Base-by-base conservation (phyloP, 1,140 invertebrate species). In the Tetragnatha versicolor region DNA sequence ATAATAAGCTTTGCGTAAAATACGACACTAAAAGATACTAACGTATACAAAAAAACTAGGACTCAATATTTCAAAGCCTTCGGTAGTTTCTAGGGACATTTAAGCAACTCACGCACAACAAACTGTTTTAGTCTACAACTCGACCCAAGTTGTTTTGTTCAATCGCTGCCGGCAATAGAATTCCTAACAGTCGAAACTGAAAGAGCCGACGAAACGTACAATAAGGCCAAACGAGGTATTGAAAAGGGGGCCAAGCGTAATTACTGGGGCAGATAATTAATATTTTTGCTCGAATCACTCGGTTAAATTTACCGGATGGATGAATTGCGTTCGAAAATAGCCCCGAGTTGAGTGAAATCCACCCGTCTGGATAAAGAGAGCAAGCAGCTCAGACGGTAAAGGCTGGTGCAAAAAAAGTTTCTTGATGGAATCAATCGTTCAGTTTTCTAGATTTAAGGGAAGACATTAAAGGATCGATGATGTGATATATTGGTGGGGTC, bases 191-290 rank as follows among this genome's bases (percentile, higher is more conserved):
- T n/a, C n/a, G n/a, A n/a, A n/a, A n/a, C n/a, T n/a, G n/a, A n/a
- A n/a, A n/a, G n/a, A n/a, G n/a, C n/a, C n/a, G n/a, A n/a, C n/a
- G n/a, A n/a, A n/a, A n/a, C n/a, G n/a, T n/a, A n/a, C n/a, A 17
- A 1, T 2, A 20, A 20, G 17, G 14, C 14, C 4, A 33, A 20
- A 14, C 6, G 20, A 53, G 49, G 20, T 25, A 31, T 7, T 14
- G 55, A 31, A 33, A n/a, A n/a, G n/a, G 2, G 17, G 12, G 35
- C 35, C 29, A 33, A 1, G 12, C 10, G 31, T 58, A 58, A 58
- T 58, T 58, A 58, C 10, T 33, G 55, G 29, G 35, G 55, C 55
- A 58, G 29, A 31, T 58, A 58, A 58, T 58, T 58, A 58, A 58
- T 58, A 58, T 58, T 14, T 33, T 58, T 58, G 5, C 55, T 33